Percentiles rank a stretch among this genome's conserved stretches.
phyloP scores from a whole-genome alignment of 64 coral and sea anemone genomes.

The Actinia equina region DNA sequence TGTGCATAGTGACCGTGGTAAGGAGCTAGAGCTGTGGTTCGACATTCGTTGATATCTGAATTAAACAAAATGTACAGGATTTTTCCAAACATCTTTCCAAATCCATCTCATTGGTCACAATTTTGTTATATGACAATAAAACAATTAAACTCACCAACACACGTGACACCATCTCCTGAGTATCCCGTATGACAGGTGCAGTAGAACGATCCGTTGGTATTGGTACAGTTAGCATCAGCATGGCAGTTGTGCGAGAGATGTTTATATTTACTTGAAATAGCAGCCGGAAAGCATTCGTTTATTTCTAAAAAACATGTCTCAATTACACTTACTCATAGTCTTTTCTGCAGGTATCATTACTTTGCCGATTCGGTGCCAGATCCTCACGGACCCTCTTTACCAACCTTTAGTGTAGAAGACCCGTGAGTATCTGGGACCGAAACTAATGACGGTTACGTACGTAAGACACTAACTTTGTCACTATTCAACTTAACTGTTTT shows the following conservation, averaged over 20 bases:
- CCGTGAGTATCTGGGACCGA: no score
- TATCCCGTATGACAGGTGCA: slow-evolving; percentile 60
- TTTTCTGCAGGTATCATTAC: no score
- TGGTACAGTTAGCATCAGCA: slow-evolving; percentile 61
- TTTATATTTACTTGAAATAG: neutral
- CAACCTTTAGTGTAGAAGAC: no score
- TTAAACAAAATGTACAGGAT: neutral
- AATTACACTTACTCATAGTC: no score
- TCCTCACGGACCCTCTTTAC: no score
- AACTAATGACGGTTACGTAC: no score
- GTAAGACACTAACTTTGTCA: no score
- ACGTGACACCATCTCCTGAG: slow-evolving; percentile 63
- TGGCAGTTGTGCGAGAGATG: slow-evolving; percentile 54
- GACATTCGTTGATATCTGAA: slow-evolving; percentile 67
- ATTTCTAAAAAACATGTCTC: slow-evolving; percentile 27
- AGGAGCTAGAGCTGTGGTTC: slow-evolving; percentile 7
- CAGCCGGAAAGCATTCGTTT: slow-evolving; percentile 37
- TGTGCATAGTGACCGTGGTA: slow-evolving; percentile 25
- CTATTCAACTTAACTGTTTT: neutral
- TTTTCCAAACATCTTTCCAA: no score
- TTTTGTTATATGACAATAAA: no score
- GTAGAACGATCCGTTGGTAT: slow-evolving; percentile 71
- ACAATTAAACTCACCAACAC: neutral
- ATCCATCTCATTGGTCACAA: no score
- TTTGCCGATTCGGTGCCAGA: no score